Percentiles rank a stretch among this genome's conserved stretches.
Evolutionary conservation across 1,140 invertebrate genomes (phyloP).

Genomic region (Drosophila sproati): DNA sequence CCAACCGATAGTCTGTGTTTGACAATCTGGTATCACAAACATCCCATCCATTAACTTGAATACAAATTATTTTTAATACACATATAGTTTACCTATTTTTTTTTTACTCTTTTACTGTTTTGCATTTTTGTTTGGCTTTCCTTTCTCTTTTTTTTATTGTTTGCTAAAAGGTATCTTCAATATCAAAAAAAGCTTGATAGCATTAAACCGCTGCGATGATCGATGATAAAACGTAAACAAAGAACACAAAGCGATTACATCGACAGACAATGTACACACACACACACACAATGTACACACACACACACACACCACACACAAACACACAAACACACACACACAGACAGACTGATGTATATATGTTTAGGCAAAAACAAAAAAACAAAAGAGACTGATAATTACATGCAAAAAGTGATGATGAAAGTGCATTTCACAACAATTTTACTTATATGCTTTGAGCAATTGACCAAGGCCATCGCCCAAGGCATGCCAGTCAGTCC

Average conservation of each 20-base stretch:
- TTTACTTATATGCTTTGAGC: conserved; percentile 60
- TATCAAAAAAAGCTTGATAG: not conserved
- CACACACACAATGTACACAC: not conserved
- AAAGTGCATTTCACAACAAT: conserved; percentile 49
- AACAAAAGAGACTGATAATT: not conserved
- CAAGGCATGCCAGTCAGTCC: conserved; percentile 78
- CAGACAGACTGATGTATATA: not conserved
- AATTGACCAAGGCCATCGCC: conserved; percentile 45
- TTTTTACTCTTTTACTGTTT: too few relatives aligned
- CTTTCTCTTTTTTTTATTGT: not conserved
- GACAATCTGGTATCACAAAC: too few relatives aligned
- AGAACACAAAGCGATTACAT: not conserved
- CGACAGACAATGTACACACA: not conserved
- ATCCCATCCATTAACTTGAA: too few relatives aligned
- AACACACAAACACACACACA: not conserved
- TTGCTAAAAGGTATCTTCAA: too few relatives aligned
- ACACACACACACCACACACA: not conserved
- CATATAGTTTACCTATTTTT: too few relatives aligned
- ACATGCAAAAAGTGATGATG: conserved; percentile 29
- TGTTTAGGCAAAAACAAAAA: not conserved
- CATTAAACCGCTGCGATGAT: not conserved
- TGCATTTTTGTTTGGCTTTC: not conserved
- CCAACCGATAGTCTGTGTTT: too few relatives aligned
- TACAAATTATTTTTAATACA: too few relatives aligned
- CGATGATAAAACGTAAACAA: conserved; percentile 4